phyloP scores from a whole-genome alignment of 2,888 invertebrate genomes.

The Isoperla grammatica region DNA sequence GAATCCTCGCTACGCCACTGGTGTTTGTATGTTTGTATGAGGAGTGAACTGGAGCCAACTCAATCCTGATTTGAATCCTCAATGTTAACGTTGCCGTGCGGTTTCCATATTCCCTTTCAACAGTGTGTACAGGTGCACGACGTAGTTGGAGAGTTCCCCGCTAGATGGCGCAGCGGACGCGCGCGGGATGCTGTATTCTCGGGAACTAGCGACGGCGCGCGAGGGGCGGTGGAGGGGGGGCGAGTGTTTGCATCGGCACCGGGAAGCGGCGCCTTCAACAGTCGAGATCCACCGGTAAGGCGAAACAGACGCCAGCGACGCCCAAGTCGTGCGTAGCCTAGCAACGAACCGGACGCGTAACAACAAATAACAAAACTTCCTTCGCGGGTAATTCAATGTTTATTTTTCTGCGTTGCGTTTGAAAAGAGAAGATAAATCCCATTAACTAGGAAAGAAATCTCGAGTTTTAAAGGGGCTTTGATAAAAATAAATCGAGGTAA shows the following conservation, averaged over 20 bases:
- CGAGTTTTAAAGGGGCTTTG: too few species aligned
- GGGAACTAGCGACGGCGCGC: background rate
- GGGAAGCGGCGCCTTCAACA: background rate
- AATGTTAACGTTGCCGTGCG: background rate
- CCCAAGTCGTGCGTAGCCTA: background rate
- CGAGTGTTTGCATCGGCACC: background rate
- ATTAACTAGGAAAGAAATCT: too few species aligned
- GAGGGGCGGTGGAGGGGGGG: background rate
- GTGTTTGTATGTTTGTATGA: too few species aligned
- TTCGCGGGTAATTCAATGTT: too few species aligned
- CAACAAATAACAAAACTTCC: too few species aligned
- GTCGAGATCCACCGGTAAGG: background rate
- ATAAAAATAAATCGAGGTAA: constrained; percentile 1
- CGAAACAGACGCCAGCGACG: constrained; percentile 1
- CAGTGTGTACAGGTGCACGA: background rate
- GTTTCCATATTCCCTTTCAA: background rate
- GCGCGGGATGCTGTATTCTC: background rate
- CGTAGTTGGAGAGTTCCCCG: too few species aligned
- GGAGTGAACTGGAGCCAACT: too few species aligned
- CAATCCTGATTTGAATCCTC: too few species aligned
- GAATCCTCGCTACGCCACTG: too few species aligned
- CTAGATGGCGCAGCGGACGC: background rate
- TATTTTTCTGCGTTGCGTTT: too few species aligned
- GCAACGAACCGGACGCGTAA: background rate
- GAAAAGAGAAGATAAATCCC: too few species aligned